Evolutionary conservation across 2,113 vertebrate genomes (phyloP).

Genomic region (Pelobates fuscus): DNA sequence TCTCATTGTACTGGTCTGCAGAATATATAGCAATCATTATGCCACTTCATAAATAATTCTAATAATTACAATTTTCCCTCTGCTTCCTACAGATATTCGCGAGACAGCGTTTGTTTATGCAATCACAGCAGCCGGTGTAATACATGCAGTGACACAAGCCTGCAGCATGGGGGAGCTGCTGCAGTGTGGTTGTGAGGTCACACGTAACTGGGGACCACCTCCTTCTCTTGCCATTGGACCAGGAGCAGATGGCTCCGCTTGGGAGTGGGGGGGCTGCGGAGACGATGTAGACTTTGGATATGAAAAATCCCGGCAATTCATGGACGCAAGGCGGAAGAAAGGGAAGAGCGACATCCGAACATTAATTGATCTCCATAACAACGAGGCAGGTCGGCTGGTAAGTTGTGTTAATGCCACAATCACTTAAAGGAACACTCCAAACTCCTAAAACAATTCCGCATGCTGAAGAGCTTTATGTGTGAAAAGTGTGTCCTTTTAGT

Average conservation of each 20-base stretch:
- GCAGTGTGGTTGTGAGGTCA: slow-evolving; percentile 93
- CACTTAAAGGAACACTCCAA: no score
- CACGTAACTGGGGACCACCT: slow-evolving; percentile 74
- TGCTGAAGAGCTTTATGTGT: no score
- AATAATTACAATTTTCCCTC: background rate
- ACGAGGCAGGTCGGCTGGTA: slow-evolving; percentile 92
- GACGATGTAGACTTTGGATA: slow-evolving; percentile 96
- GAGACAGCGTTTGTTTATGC: slow-evolving; percentile 97
- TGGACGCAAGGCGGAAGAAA: slow-evolving; percentile 88
- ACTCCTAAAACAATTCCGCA: no score
- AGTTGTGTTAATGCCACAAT: slow-evolving; percentile 52
- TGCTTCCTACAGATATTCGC: slow-evolving; percentile 78
- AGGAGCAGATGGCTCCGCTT: slow-evolving; percentile 75
- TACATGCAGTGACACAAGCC: slow-evolving; percentile 93
- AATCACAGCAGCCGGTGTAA: slow-evolving; percentile 89
- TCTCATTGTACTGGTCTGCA: no score
- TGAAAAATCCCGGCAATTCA: slow-evolving; percentile 94
- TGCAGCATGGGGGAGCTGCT: slow-evolving; percentile 96
- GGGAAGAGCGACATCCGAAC: slow-evolving; percentile 93
- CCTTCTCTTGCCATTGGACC: slow-evolving; percentile 60
- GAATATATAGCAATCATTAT: no score
- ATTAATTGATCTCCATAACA: slow-evolving; percentile 92
- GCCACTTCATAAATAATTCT: no score
- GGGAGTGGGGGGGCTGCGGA: slow-evolving; percentile 97
- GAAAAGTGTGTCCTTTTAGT: no score